These are phyloP conservation scores for Amblyopsis rosae DNA, from an alignment of 2,113 vertebrate species.

Conservation along the genomic window DNA sequence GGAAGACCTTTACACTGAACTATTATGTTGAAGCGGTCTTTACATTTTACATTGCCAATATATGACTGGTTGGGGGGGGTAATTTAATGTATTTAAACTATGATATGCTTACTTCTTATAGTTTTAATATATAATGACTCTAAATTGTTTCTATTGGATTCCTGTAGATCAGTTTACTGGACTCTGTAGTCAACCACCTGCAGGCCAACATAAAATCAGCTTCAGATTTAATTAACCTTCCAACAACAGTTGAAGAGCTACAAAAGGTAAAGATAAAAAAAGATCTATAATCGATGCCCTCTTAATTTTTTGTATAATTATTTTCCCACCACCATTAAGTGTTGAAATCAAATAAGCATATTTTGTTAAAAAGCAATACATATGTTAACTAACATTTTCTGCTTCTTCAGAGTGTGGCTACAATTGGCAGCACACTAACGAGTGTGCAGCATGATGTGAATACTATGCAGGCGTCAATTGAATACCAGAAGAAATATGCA, in stretches of 20 bases:
- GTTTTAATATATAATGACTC: no score
- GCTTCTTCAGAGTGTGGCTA: slow-evolving; percentile 88
- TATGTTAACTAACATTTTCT: neutral
- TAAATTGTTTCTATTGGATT: slow-evolving; percentile 21
- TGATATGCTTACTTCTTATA: no score
- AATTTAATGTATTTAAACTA: no score
- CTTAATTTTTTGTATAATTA: neutral
- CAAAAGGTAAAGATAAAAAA: slow-evolving; percentile 82
- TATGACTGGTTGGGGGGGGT: no score
- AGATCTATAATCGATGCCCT: neutral
- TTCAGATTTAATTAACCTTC: slow-evolving; percentile 89
- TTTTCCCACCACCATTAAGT: neutral
- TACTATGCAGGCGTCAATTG: slow-evolving; percentile 84
- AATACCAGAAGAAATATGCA: slow-evolving; percentile 83
- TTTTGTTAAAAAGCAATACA: no score
- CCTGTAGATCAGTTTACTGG: slow-evolving; percentile 82
- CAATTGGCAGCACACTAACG: slow-evolving; percentile 92
- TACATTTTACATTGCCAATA: no score
- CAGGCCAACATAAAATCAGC: slow-evolving; percentile 92
- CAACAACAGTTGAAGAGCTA: slow-evolving; percentile 90
- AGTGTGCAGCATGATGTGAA: slow-evolving; percentile 92
- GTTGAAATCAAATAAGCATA: no score
- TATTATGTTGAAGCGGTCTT: neutral
- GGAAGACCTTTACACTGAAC: neutral
- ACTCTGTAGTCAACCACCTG: slow-evolving; percentile 88